These are phyloP conservation scores for Desmodus rotundus DNA, from an alignment of 2,113 vertebrate species.

Conservation along the genomic window DNA sequence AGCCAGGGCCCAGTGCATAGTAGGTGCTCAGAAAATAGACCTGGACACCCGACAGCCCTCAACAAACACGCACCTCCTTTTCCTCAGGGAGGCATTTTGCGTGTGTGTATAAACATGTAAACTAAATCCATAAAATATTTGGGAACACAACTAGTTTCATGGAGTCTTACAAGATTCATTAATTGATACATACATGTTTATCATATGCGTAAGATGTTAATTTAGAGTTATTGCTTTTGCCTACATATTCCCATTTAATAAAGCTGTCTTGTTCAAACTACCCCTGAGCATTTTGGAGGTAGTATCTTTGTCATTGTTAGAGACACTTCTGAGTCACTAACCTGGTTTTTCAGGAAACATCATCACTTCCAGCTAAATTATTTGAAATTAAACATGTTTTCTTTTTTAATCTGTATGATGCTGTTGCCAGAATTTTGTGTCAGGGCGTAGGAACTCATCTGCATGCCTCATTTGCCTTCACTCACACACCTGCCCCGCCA, in stretches of 20 bases:
- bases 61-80: not conserved
- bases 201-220: not conserved
- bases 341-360: constrained; percentile 33
- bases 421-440: not conserved
- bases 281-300: not conserved
- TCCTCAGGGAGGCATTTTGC: not conserved
- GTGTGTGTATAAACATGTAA: not conserved
- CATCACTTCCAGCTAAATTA: constrained; percentile 12
- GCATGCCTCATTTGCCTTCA: not conserved
- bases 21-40: not conserved
- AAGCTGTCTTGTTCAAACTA: not conserved
- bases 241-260: not conserved
- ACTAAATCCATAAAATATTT: not conserved
- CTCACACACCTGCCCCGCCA: not conserved
- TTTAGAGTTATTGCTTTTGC: not conserved
- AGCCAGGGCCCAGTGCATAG: not conserved
- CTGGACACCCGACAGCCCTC: not conserved
- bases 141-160: not conserved
- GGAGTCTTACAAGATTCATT: not conserved
- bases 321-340: not conserved
- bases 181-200: not conserved
- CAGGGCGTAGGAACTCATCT: not conserved
- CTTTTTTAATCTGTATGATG: not conserved
- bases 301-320: not conserved
- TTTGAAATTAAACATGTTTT: not conserved